Evolutionary conservation across 2,113 vertebrate genomes (phyloP), one percentile per base, ranked within the genome.

Genomic region (Mus pahari): DNA sequence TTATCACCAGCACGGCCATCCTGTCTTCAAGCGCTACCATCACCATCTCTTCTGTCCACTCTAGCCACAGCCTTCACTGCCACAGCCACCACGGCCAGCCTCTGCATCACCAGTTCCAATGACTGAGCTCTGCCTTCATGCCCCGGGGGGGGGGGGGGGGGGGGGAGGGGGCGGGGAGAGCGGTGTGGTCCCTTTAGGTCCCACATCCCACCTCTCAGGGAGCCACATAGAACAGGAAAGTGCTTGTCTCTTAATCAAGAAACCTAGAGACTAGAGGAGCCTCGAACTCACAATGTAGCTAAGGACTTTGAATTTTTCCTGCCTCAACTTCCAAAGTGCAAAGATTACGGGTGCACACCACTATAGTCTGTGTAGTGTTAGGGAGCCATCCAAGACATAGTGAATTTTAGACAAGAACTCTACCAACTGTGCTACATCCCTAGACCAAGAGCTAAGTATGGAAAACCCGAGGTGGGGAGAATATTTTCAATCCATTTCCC

Each of bases 401-500:
- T 42, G 55, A 58, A 26, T 60, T 60, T 22, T 60, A 83, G 24
- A 62, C 39, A 84, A 84, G 16, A 64, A 45, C 26, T 33, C 82
- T 86, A 45, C 42, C 60, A 45, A 31, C 60, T 45, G 31, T 20
- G 39, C 60, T 45, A 45, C 33, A 64, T 33, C 8, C 39, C 8
- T 2, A 64, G 82, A 42, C 28, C 17, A 50, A 48, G 16, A 16
- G 89, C 48, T 74, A 92, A 53, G 64, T 42, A 55, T 36, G 73
- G 78, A 82, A 74, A 55, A 73, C 53, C 39, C 14, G 10, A 20
- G 5, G 60, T 11, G 22, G 39, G 5, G 13, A 48, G 42, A 45
- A 62, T 45, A 90, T 84, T 92, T 91, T 78, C 84, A 79, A 79
- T 22, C 10, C 12, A 5, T 70, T 91, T 84, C 66, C 89, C 64